phyloP scores from a whole-genome alignment of 2,888 invertebrate genomes.

The Catocala fraxini region DNA sequence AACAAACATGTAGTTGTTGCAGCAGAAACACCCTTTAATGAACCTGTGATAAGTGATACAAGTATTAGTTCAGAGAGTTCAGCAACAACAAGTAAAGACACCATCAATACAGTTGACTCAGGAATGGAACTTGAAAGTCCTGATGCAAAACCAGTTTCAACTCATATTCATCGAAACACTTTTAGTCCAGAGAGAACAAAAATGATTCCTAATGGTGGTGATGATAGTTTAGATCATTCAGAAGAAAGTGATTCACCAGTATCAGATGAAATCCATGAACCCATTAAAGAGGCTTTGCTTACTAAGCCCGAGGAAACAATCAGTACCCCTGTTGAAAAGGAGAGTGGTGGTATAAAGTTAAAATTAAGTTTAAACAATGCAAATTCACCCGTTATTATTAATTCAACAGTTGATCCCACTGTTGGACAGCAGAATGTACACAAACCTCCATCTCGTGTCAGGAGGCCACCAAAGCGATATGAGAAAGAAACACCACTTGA shows the following conservation, averaged over 20 bases:
- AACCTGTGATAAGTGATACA: slow-evolving; percentile 67
- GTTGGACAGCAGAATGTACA: slow-evolving; percentile 72
- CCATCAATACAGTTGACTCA: slow-evolving; percentile 66
- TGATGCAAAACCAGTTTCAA: slow-evolving; percentile 58
- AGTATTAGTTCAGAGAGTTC: slow-evolving; percentile 68
- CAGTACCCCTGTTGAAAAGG: slow-evolving; percentile 61
- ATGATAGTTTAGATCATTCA: slow-evolving; percentile 71
- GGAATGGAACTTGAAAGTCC: slow-evolving; percentile 67
- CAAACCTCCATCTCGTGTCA: slow-evolving; percentile 75
- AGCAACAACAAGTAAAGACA: slow-evolving; percentile 64
- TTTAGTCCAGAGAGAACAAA: slow-evolving; percentile 53
- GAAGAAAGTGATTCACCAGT: slow-evolving; percentile 73
- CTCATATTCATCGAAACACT: slow-evolving; percentile 56
- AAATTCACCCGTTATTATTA: slow-evolving; percentile 83
- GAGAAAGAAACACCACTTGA: slow-evolving; percentile 66
- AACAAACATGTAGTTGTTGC: slow-evolving; percentile 52
- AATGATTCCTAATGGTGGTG: slow-evolving; percentile 74
- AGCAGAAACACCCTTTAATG: slow-evolving; percentile 56
- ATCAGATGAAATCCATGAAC: slow-evolving; percentile 60
- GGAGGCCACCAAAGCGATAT: slow-evolving; percentile 81
- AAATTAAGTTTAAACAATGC: slow-evolving; percentile 83
- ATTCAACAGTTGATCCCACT: slow-evolving; percentile 84
- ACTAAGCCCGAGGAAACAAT: slow-evolving; percentile 57
- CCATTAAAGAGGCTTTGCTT: slow-evolving; percentile 48
- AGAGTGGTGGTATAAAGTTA: slow-evolving; percentile 77